A percentile compares a stretch with the other conserved stretches of the same genome.
These are phyloP conservation scores for Manduca sexta DNA, from an alignment of 1,140 invertebrate genomes.

Conservation along the genomic window DNA sequence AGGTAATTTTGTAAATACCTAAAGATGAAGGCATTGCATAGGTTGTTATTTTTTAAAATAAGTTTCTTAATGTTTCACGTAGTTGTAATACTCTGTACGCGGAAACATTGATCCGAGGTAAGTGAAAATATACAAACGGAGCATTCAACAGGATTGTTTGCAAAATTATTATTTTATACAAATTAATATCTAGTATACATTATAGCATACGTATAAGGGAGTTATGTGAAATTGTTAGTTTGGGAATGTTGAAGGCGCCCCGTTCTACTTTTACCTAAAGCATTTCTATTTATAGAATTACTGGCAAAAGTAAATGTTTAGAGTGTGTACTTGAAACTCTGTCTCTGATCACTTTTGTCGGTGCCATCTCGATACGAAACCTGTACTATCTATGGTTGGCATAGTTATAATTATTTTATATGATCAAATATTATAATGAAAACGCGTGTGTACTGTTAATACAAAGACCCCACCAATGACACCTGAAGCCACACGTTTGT, in stretches of 20 bases:
- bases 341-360: constrained; percentile 31
- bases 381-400: constrained; percentile 2
- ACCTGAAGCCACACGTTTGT: constrained; percentile 66
- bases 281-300: constrained; percentile 4
- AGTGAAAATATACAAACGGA: constrained; percentile 16
- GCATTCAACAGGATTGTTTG: constrained; percentile 16
- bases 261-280: background rate
- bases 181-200: too few relatives aligned
- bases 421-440: constrained; percentile 35
- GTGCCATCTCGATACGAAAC: constrained; percentile 28
- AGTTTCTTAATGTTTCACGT: constrained; percentile 26
- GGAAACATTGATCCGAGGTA: constrained; percentile 15
- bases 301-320: constrained; percentile 25
- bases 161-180: constrained; percentile 11
- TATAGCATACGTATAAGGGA: too few relatives aligned
- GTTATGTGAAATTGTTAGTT: too few relatives aligned
- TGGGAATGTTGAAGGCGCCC: too few relatives aligned
- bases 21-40: constrained; percentile 46
- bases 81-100: constrained; percentile 27
- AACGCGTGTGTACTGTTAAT: constrained; percentile 51
- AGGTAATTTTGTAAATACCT: constrained; percentile 55
- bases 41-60: constrained; percentile 37
- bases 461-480: constrained; percentile 68
- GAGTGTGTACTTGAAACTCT: constrained; percentile 2
- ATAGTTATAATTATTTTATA: constrained; percentile 23